Conservation (phyloP, 2,888 invertebrate species). For the Clepsis dumicolana region DNA sequence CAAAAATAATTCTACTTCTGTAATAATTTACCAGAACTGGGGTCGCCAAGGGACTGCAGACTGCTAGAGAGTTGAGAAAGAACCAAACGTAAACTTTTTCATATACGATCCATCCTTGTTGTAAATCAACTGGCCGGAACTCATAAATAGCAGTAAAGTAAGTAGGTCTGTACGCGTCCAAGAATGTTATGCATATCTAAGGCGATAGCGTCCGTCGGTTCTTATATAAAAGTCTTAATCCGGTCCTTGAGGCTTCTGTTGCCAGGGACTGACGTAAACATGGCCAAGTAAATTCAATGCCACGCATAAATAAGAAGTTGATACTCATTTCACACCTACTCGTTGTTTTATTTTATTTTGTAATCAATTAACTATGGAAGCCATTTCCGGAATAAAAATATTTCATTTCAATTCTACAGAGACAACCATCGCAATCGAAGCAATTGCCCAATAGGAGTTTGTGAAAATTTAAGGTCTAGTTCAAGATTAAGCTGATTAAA, state of each 20-base stretch:
- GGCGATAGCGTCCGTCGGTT: conserved; percentile 11
- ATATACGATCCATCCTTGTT: conserved; percentile 25
- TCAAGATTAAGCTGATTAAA: not conserved
- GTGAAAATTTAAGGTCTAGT: not conserved
- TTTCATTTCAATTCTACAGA: too few species aligned
- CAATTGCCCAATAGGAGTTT: not conserved
- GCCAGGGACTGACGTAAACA: conserved; percentile 18
- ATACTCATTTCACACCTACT: too few species aligned
- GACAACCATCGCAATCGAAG: not conserved
- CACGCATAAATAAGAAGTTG: conserved; percentile 22
- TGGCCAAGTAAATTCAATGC: conserved; percentile 24
- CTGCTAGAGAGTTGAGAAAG: conserved; percentile 28
- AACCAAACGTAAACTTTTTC: conserved; percentile 25
- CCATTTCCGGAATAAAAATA: too few species aligned
- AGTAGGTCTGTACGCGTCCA: conserved; percentile 3
- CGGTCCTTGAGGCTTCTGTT: conserved; percentile 15
- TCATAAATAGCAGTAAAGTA: conserved; percentile 36
- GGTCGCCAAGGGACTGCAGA: conserved; percentile 14
- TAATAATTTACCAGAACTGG: conserved; percentile 13
- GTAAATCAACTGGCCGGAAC: conserved; percentile 40
- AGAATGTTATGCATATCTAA: conserved; percentile 33
- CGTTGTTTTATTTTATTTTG: too few species aligned
- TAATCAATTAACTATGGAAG: too few species aligned
- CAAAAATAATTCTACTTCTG: not conserved
- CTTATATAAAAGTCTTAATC: conserved; percentile 9